Evolutionary conservation across 2,888 invertebrate species (phyloP).

Genomic region (Diarsia brunnea): DNA sequence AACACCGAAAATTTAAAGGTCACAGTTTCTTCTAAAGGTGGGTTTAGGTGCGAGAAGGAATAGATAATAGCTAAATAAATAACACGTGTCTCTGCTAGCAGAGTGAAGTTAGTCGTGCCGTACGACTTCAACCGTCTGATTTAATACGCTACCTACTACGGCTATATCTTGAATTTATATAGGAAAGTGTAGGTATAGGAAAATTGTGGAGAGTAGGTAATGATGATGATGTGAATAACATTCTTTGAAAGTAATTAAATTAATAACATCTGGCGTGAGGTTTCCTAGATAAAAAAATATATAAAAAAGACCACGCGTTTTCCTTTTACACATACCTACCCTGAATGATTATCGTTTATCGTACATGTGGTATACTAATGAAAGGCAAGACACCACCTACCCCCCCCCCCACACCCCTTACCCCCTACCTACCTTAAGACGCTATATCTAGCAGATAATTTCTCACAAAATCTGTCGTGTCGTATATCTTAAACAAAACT

Average conservation of each 20-base stretch:
- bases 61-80: no score
- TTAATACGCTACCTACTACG: neutral
- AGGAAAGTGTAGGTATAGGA: neutral
- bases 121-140: no score
- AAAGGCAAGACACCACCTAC: no score
- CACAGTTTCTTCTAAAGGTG: neutral
- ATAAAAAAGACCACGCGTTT: neutral
- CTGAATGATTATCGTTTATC: neutral
- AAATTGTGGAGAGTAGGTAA: neutral
- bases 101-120: no score
- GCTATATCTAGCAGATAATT: no score
- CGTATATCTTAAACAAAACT: no score
- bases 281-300: slow-evolving; percentile 8
- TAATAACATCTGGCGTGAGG: neutral
- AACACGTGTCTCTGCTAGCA: neutral
- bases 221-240: neutral
- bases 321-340: neutral
- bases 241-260: neutral
- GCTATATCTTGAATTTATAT: neutral
- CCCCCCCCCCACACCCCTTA: no score
- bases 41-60: no score
- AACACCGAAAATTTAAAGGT: neutral
- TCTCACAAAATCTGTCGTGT: neutral
- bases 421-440: no score
- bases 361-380: neutral